Evolutionary conservation across 2,113 vertebrate species (phyloP).

Genomic region (Galeopterus variegatus): DNA sequence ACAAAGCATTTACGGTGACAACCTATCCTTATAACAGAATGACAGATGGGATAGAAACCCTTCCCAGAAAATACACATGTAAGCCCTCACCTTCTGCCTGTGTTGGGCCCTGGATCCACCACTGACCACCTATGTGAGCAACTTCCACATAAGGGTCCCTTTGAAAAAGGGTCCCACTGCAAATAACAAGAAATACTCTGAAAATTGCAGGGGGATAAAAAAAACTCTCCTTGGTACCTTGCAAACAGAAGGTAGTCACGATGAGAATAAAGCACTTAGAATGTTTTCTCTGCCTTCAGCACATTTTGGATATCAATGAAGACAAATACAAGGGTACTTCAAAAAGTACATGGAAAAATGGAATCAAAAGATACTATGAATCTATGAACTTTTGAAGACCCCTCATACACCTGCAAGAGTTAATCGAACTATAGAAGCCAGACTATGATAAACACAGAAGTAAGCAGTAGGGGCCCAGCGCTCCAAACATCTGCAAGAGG

Average conservation of each 20-base stretch:
- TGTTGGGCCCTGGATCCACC: background rate
- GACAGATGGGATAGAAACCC: constrained; percentile 15
- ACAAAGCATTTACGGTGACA: constrained; percentile 24
- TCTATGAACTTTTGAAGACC: too few species aligned
- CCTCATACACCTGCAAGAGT: background rate
- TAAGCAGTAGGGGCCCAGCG: background rate
- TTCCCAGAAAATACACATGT: background rate
- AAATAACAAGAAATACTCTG: background rate
- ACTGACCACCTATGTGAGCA: background rate
- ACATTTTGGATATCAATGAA: background rate
- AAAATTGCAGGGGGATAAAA: background rate
- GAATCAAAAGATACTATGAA: too few species aligned
- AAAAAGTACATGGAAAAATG: too few species aligned
- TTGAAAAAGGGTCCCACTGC: background rate
- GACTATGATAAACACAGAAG: background rate
- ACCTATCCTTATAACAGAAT: background rate
- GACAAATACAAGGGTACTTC: background rate
- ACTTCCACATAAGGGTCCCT: background rate
- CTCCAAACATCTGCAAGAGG: background rate
- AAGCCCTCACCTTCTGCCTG: background rate
- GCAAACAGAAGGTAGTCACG: background rate
- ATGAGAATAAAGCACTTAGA: background rate
- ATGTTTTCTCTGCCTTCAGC: background rate
- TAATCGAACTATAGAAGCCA: background rate
- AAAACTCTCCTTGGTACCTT: background rate